These are phyloP conservation scores for Gallinago nigripennis DNA, from an alignment of 2,797 vertebrate species.

Conservation along the genomic window DNA sequence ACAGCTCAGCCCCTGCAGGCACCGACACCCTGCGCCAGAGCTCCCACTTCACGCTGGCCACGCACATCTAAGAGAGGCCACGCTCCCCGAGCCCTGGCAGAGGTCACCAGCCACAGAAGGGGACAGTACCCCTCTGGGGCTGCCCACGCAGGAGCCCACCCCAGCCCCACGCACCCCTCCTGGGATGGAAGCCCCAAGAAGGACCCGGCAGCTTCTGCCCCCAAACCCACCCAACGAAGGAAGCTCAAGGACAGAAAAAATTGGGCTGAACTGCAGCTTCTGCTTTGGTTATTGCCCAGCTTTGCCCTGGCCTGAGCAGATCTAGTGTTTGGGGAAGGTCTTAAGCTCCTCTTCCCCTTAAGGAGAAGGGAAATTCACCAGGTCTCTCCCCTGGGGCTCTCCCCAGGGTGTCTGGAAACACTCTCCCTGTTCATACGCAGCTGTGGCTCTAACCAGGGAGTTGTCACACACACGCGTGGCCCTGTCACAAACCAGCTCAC, in stretches of 20 bases:
- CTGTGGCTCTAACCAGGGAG: neutral
- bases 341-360: neutral
- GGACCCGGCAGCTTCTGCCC: neutral
- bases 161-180: neutral
- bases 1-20: no score
- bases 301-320: neutral
- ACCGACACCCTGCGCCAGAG: neutral
- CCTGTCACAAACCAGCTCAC: neutral
- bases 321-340: neutral
- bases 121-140: neutral
- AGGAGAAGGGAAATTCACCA: neutral
- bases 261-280: neutral
- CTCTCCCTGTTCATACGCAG: rapidly evolving
- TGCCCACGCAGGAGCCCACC: rapidly evolving
- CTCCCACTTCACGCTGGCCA: neutral
- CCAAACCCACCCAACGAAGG: neutral
- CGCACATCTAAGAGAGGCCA: rapidly evolving
- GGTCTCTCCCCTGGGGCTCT: neutral
- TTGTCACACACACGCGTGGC: neutral
- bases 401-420: neutral
- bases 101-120: no score
- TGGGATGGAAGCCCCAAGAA: neutral
- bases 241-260: neutral
- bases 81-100: neutral
- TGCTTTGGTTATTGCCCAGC: neutral